These are phyloP conservation scores for Microcaecilia unicolor DNA, from an alignment of 2,797 vertebrate species.

Conservation along the genomic window DNA sequence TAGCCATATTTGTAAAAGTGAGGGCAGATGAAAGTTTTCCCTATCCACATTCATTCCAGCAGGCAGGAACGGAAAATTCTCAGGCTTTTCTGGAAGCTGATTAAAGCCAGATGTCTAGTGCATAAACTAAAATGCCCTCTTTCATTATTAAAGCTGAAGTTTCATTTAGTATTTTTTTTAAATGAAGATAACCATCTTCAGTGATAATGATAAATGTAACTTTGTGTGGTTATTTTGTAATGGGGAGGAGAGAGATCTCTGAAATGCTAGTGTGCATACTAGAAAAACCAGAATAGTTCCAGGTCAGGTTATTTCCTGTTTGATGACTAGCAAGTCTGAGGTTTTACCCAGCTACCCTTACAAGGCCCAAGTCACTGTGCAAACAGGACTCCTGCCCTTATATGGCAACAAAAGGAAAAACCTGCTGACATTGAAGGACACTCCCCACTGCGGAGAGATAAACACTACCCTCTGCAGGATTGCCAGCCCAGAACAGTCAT, in stretches of 20 bases:
- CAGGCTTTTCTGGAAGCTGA: not conserved
- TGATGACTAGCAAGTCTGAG: slow-evolving; percentile 11
- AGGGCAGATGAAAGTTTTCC: not conserved
- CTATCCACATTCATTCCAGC: too few species aligned
- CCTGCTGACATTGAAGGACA: slow-evolving; percentile 33
- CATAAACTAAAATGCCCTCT: too few species aligned
- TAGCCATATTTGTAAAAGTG: not conserved
- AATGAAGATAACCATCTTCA: too few species aligned
- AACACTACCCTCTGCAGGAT: slow-evolving; percentile 18
- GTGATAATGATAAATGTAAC: too few species aligned
- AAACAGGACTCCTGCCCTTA: slow-evolving; percentile 48
- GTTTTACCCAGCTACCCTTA: slow-evolving; percentile 34
- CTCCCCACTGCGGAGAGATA: slow-evolving; percentile 38
- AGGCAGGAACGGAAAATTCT: too few species aligned
- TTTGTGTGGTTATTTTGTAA: too few species aligned
- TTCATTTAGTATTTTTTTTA: too few species aligned
- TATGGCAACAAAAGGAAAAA: slow-evolving; percentile 45
- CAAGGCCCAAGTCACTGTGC: slow-evolving; percentile 24
- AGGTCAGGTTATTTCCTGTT: slow-evolving; percentile 34
- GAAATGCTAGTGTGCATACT: too few species aligned
- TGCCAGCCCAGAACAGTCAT: too few species aligned
- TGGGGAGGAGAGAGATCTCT: too few species aligned
- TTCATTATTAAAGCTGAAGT: too few species aligned
- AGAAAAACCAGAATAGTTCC: too few species aligned
- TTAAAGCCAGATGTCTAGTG: slow-evolving; percentile 2